Conservation (phyloP, 2,888 invertebrate species). For the Helicoverpa assulta region DNA sequence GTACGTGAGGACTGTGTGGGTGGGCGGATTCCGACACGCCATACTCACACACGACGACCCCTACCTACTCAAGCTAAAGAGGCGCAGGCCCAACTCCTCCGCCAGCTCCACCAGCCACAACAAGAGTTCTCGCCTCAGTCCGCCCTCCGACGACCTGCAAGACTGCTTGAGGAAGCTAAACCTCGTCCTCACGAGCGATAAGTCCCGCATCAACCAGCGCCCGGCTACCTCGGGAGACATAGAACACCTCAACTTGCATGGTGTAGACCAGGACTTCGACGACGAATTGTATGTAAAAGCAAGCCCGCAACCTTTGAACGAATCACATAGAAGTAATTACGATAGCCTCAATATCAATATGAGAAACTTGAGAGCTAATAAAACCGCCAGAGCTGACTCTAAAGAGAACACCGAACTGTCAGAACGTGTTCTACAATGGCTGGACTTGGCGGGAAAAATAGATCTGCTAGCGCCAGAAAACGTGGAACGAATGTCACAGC, state of each 20-base stretch:
- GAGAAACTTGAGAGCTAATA: constrained; percentile 80
- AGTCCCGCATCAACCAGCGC: constrained; percentile 68
- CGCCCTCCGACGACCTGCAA: constrained; percentile 71
- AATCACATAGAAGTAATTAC: constrained; percentile 68
- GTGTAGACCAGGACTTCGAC: constrained; percentile 76
- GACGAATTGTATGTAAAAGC: constrained; percentile 76
- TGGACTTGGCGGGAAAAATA: constrained; percentile 93
- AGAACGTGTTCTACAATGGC: constrained; percentile 94
- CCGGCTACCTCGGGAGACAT: constrained; percentile 70
- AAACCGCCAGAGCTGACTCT: constrained; percentile 78
- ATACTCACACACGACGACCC: constrained; percentile 92
- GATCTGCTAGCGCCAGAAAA: constrained; percentile 82
- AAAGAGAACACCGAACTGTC: constrained; percentile 87
- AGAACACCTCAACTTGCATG: constrained; percentile 78
- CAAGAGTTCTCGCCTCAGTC: constrained; percentile 74
- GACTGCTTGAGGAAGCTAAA: constrained; percentile 77
- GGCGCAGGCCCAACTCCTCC: constrained; percentile 80
- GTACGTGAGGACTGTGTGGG: constrained; percentile 92
- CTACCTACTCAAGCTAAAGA: constrained; percentile 75
- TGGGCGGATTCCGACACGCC: constrained; percentile 93
- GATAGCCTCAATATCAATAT: constrained; percentile 73
- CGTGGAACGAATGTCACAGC: constrained; percentile 80
- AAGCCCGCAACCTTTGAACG: constrained; percentile 75
- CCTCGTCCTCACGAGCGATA: constrained; percentile 78
- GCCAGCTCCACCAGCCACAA: constrained; percentile 66